Base-by-base conservation (phyloP, 2,797 vertebrate species). In the Eurystomus glaucurus region DNA sequence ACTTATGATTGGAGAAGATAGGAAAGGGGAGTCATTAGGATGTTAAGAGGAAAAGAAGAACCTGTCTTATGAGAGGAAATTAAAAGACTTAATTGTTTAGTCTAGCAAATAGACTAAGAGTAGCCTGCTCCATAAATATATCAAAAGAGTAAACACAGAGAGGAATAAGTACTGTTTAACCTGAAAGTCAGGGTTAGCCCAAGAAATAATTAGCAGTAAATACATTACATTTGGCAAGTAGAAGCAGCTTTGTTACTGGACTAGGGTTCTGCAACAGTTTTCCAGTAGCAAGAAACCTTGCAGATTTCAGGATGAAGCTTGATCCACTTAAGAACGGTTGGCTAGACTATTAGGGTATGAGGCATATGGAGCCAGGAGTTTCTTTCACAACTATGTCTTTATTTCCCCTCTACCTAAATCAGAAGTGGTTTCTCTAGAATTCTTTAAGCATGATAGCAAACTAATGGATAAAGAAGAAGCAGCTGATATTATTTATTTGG, bases 231-330 rank as follows among this genome's bases (percentile, higher is more conserved):
- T 77, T 91, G 89, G 45, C 62, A 91, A 71, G 18, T 43, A 85
- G 29, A 71, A 75, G 51, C 51, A 76, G 3, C 22, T 80, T 77
- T 83, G 48, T 52, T 57, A 80, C 31, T 45, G 54, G 14, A 37
- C 48, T 91, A 28, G 31, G 7, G 26, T 64, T 79, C 75, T 83
- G 31, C 22, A 87, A 70, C 19, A 43, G 48, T 64, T 62, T 82
- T 92, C 50, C 55, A 95, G 87, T 89, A 95, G 81, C 86, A 91
- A 80, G 84, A 93, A 95, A 87, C 6, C 1, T n/a, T 26, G 39
- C 5, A 82, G 71, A 87, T 82, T 89, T 70, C 48, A 55, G 52
- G 31, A 35, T n/a, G 68, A 83, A 80, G 6, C 21, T 82, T 74
- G 68, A 74, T 75, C 51, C 12, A 33, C 31, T 91, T 46, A 57